Base-by-base conservation (phyloP, 2,113 vertebrate species). In the Leptobrachium ailaonicum region DNA sequence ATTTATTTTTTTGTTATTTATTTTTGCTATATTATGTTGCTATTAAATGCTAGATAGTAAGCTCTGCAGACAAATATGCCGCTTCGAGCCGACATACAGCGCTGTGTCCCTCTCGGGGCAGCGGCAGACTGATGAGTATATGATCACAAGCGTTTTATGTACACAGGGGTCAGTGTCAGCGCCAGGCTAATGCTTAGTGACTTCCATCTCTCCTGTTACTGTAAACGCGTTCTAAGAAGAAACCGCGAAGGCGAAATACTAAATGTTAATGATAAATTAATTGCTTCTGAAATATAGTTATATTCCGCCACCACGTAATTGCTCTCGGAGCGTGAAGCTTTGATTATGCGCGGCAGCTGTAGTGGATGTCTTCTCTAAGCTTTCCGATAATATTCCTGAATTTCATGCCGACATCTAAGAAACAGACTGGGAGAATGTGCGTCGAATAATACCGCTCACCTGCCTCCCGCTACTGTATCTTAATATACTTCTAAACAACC, bases 211-310 rank as follows among this genome's bases (percentile, higher is more conserved):
- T 50, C 47, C 47, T 50, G 8, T 50, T 5, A 50, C 47, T 50
- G 47, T 5, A 50, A 8, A 5, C 47, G 47, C 8, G 47, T 1
- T 5, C 4, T 50, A 50, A 4, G 4, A 50, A 11, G 41, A 43
- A 62, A 13, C 5, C 2, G 2, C 6, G 41, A 11, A 43, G 11
- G 20, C 11, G 12, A 12, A 50, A 60, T 56, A 41, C 32, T 58
- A 80, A 80, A 73, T 73, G 71, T 43, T 66, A 80, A 73, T 66
- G 77, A 66, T 45, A 12, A 4, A 8, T 58, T 73, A 66, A 74
- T 74, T 60, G 63, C 20, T 45, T 73, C 71, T 68, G 50, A 68
- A 60, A 44, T 68, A 66, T 47, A 20, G 70, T 5, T 4, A 50
- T 41, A 58, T 80, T 56, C n/a, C 58, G 71, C 9, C 41, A 53